A percentile compares a stretch with the other conserved stretches of the same genome.
Evolutionary conservation across 53 echinoderm and acorn worm species (phyloP).

Genomic region (Mesocentrotus franciscanus): DNA sequence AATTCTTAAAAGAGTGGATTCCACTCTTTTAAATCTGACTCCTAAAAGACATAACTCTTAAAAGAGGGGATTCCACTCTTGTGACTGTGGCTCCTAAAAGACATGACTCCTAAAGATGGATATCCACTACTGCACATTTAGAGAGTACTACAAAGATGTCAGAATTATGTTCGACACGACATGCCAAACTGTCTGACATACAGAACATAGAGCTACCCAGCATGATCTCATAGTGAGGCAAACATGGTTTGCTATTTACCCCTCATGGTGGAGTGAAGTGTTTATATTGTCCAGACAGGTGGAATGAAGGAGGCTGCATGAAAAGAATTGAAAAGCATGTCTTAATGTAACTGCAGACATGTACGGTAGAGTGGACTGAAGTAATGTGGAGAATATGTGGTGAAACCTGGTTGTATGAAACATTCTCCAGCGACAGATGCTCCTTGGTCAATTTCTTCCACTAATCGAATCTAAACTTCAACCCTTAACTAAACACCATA

Average conservation of each 20-base stretch:
- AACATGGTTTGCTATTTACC: not conserved
- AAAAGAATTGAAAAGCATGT: not conserved
- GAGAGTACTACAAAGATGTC: not conserved
- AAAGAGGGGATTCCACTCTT: too few relatives aligned
- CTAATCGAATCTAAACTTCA: too few relatives aligned
- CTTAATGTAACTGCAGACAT: not conserved
- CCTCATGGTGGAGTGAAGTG: not conserved
- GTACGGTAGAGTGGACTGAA: not conserved
- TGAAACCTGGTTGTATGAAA: too few relatives aligned
- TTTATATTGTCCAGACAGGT: slow-evolving; percentile 10
- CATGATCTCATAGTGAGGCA: not conserved
- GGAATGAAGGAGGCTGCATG: not conserved
- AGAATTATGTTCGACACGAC: not conserved
- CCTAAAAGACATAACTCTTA: too few relatives aligned
- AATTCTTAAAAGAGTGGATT: too few relatives aligned
- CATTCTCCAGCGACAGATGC: too few relatives aligned
- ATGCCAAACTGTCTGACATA: not conserved
- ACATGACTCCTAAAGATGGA: too few relatives aligned
- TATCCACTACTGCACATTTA: too few relatives aligned
- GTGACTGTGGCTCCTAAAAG: too few relatives aligned
- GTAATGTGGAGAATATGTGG: not conserved
- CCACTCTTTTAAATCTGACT: too few relatives aligned
- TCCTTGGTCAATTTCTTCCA: too few relatives aligned
- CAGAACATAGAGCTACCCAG: not conserved
- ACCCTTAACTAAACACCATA: too few relatives aligned